phyloP scores from a whole-genome alignment of 53 echinoderm and acorn worm genomes.

The Stichopus horrens region DNA sequence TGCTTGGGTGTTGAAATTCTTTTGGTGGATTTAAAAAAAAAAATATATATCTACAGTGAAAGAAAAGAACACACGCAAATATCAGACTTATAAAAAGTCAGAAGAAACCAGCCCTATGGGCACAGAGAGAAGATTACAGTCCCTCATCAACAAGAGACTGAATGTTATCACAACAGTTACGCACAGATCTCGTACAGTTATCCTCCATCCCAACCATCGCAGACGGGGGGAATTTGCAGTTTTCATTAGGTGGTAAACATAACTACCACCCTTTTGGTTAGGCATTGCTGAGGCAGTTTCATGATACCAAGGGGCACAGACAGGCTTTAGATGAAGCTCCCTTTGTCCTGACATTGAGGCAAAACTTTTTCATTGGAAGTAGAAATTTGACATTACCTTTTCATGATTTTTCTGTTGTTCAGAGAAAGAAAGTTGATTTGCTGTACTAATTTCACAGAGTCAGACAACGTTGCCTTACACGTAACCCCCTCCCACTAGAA shows the following conservation, averaged over 20 bases:
- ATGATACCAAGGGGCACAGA: too few species aligned
- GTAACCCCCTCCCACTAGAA: too few species aligned
- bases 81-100: background rate
- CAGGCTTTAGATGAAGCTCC: too few species aligned
- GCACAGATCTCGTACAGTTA: background rate
- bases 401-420: too few species aligned
- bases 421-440: too few species aligned
- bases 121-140: background rate
- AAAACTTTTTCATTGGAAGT: too few species aligned
- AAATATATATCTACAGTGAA: background rate
- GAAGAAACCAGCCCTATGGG: constrained; percentile 7
- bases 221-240: background rate
- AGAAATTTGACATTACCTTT: too few species aligned
- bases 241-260: background rate
- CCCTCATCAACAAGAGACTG: constrained; percentile 1
- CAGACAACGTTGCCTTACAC: too few species aligned
- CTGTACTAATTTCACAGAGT: too few species aligned
- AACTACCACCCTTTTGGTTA: too few species aligned
- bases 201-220: constrained; percentile 1
- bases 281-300: too few species aligned
- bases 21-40: background rate
- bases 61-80: constrained; percentile 3
- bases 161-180: background rate
- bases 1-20: constrained; percentile 2
- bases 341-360: too few species aligned